Evolutionary conservation across 2,797 vertebrate species (phyloP), one percentile per base, ranked within the genome.

Genomic region (Sebastes vulpes): DNA sequence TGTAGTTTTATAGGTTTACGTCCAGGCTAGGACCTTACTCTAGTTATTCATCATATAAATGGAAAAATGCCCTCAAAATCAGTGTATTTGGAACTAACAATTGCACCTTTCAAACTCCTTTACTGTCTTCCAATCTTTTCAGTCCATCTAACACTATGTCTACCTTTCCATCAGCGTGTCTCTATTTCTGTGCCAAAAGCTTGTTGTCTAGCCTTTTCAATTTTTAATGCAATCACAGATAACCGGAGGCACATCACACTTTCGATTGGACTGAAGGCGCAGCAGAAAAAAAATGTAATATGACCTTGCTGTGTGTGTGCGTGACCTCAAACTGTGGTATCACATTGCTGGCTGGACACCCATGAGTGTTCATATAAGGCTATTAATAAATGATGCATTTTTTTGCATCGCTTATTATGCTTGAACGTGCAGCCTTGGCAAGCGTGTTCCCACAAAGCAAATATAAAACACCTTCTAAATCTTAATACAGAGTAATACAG

Each of bases 341-440:
- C 87, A 76, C 48, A 73, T 89, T 74, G 28, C 81, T 52, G 25
- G 11, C 46, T 60, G 52, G 25, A 65, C 10, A 26, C 20, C 29
- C 58, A 12, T 6, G 28, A 61, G 42, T 68, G 65, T 89, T 81
- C 72, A 72, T 77, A 64, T 86, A 53, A 57, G 63, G 61, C 16
- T 48, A 14, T 29, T 66, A 4, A 83, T 93, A 57, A 87, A 88
- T 92, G 32, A 92, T 91, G 71, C 35, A 88, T 64, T 54, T 23
- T 16, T 29, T 31, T 29, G 14, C 46, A 35, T 46, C 58, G 29
- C 69, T 46, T 59, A n/a, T 25, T 32, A 25, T 8, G 8, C 46
- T 11, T 23, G 4, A 65, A 59, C 32, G 28, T 53, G 60, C n/a
- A 25, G 18, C 2, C 18, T 18, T 18, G 9, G 29, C 21, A 56